Evolutionary conservation across 2,113 vertebrate genomes (phyloP).

Genomic region (Callipepla squamata): DNA sequence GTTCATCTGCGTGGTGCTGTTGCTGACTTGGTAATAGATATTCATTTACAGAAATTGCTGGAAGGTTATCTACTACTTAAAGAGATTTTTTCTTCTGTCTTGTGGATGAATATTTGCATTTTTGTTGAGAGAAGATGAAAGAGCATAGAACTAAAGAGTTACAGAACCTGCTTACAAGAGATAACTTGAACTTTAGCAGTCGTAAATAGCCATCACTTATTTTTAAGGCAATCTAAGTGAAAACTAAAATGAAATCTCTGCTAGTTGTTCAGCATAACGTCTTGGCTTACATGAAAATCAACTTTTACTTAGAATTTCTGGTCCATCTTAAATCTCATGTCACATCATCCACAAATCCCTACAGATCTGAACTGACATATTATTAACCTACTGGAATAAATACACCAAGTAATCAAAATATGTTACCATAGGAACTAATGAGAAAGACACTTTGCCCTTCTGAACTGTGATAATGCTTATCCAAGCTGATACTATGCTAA

Average conservation of each 20-base stretch:
- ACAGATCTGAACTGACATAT: background rate
- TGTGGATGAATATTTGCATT: background rate
- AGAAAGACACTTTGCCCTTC: background rate
- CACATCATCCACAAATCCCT: background rate
- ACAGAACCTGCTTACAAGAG: background rate
- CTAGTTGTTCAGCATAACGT: background rate
- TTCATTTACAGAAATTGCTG: background rate
- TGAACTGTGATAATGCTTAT: background rate
- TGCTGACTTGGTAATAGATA: background rate
- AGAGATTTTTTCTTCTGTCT: background rate
- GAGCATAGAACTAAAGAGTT: background rate
- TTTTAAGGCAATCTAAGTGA: background rate
- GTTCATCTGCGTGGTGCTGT: background rate
- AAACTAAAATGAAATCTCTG: background rate
- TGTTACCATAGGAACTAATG: background rate
- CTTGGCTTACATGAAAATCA: background rate
- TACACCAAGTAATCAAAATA: background rate
- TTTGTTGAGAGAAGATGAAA: constrained; percentile 20
- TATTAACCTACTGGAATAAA: constrained; percentile 6
- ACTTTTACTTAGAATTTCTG: background rate
- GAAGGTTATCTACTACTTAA: background rate
- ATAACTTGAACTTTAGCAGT: background rate
- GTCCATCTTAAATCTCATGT: background rate
- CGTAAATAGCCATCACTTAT: background rate
- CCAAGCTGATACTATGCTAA: background rate